Evolutionary conservation across 2,797 vertebrate genomes (phyloP).

Genomic region (Austrolebias charrua): DNA sequence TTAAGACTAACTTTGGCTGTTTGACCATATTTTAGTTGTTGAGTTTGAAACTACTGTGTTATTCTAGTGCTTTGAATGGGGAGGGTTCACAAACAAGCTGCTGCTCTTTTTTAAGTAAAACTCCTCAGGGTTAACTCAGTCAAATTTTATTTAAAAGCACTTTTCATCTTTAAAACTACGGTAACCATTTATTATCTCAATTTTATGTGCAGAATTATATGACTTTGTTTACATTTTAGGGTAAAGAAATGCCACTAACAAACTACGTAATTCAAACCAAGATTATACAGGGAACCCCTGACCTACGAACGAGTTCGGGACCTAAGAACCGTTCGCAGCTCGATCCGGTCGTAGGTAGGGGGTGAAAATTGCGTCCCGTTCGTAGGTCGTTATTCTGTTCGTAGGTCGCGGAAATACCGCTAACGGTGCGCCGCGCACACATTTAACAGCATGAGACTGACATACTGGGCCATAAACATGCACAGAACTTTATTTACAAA

Average conservation of each 20-base stretch:
- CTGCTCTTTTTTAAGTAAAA: conserved; percentile 4
- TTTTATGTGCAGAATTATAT: not conserved
- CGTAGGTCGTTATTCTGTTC: no score
- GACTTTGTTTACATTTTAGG: not conserved
- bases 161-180: not conserved
- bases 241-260: not conserved
- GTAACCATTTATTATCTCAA: not conserved
- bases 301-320: no score
- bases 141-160: conserved; percentile 3
- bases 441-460: no score
- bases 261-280: not conserved
- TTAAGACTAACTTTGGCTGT: conserved; percentile 22
- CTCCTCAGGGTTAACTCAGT: conserved; percentile 3
- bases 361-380: no score
- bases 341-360: no score
- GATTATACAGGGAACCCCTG: no score
- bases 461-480: no score
- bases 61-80: not conserved
- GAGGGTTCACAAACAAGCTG: conserved; percentile 14
- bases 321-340: no score
- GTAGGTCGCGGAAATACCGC: no score
- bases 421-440: no score
- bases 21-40: conserved; percentile 24
- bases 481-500: no score
- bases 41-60: conserved; percentile 2